These are phyloP conservation scores for Oophaga pumilio DNA, from an alignment of 2,113 vertebrate species.

Conservation along the genomic window DNA sequence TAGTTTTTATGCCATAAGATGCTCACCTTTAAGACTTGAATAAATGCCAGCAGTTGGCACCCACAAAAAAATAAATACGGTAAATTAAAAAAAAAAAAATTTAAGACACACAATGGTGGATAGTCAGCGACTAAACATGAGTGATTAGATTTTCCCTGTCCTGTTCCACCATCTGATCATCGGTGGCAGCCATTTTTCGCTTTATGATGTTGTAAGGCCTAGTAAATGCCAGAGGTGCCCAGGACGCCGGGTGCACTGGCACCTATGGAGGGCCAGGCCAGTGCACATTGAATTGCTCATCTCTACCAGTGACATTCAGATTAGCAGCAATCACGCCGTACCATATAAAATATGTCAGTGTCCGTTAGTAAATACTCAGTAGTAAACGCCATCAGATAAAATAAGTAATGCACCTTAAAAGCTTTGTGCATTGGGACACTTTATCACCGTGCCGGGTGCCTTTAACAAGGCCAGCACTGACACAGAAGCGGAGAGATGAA, in stretches of 20 bases:
- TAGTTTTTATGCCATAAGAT: not conserved
- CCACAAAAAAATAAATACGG: not conserved
- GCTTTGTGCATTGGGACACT: not conserved
- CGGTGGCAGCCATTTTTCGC: no score
- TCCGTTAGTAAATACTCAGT: not conserved
- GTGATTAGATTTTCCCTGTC: no score
- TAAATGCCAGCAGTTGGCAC: not conserved
- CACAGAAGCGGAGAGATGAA: conserved; percentile 1
- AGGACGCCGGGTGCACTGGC: no score
- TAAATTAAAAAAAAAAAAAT: no score
- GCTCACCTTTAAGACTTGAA: not conserved
- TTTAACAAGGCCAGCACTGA: conserved; percentile 1
- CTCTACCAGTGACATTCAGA: not conserved
- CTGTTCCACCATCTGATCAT: no score
- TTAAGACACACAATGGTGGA: no score
- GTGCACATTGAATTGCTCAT: no score
- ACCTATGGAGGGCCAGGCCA: no score
- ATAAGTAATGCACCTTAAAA: not conserved
- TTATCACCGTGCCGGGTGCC: conserved; percentile 12
- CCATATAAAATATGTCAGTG: not conserved
- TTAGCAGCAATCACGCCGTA: not conserved
- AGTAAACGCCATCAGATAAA: not conserved
- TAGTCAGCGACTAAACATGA: no score
- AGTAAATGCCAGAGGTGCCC: no score
- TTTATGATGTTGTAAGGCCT: no score